A percentile compares a stretch with the other conserved stretches of the same genome.
phyloP scores from a whole-genome alignment of 2,113 vertebrate species.

The Etheostoma cragini region DNA sequence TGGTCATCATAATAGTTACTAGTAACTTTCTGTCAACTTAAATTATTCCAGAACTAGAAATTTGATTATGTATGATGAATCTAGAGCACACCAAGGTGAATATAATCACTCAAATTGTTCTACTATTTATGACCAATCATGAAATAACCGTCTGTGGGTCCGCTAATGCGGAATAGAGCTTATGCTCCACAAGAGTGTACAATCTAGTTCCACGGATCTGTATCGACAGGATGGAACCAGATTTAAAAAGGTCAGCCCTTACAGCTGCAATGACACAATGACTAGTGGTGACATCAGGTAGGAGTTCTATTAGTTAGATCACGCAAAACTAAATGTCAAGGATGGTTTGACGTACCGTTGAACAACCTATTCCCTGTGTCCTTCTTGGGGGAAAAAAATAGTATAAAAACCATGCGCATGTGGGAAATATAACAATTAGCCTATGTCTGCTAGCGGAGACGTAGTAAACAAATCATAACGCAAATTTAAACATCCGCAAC shows the following conservation, averaged over 20 bases:
- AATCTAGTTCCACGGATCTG: too few species aligned
- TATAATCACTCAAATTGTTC: slow-evolving; percentile 10
- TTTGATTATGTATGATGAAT: not conserved
- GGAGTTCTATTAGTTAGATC: too few species aligned
- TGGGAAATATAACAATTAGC: too few species aligned
- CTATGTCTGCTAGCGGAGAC: too few species aligned
- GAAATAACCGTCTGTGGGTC: slow-evolving; percentile 22
- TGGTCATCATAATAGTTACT: not conserved
- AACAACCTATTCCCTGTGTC: too few species aligned
- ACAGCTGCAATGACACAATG: slow-evolving; percentile 58
- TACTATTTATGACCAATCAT: slow-evolving; percentile 5
- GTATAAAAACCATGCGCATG: too few species aligned
- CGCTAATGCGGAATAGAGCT: slow-evolving; percentile 35
- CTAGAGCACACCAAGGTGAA: not conserved
- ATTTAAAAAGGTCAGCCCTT: slow-evolving; percentile 73
- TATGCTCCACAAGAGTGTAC: slow-evolving; percentile 32
- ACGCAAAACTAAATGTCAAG: too few species aligned
- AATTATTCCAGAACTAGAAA: not conserved
- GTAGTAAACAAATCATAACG: too few species aligned
- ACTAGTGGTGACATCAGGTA: too few species aligned
- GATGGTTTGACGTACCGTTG: too few species aligned
- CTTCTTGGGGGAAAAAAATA: too few species aligned
- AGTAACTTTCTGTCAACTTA: not conserved
- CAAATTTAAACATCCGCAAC: too few species aligned
- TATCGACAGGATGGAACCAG: slow-evolving; percentile 52